phyloP scores from a whole-genome alignment of 2,797 vertebrate species.

The Dicrostonyx torquatus region DNA sequence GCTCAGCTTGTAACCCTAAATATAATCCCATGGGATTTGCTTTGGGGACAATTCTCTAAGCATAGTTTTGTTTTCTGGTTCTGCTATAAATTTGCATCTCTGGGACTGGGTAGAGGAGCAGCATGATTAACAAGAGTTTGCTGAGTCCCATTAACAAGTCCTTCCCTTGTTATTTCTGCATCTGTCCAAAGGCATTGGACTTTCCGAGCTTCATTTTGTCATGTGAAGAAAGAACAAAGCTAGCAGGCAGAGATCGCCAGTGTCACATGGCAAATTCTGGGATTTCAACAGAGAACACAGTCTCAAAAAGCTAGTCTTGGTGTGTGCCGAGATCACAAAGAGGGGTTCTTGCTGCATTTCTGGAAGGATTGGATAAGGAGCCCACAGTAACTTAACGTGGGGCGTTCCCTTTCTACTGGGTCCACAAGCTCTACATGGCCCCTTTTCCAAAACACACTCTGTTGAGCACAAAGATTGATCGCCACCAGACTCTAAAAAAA shows the following conservation, averaged over 20 bases:
- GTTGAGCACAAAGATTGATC: background rate
- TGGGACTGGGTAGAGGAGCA: background rate
- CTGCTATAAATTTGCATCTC: background rate
- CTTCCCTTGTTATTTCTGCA: background rate
- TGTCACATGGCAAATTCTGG: background rate
- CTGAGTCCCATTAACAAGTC: background rate
- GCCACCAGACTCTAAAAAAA: constrained; percentile 57
- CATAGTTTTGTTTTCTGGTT: background rate
- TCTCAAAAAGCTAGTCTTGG: background rate
- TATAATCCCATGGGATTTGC: background rate
- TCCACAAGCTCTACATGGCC: background rate
- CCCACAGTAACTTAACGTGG: background rate
- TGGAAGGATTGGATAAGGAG: background rate
- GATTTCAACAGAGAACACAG: background rate
- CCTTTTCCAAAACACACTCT: constrained; percentile 23
- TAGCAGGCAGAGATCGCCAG: background rate
- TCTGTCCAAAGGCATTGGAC: background rate
- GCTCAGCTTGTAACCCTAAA: background rate
- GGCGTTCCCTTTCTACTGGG: background rate
- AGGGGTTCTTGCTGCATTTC: background rate
- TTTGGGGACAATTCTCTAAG: background rate
- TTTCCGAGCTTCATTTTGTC: background rate
- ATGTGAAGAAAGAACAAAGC: background rate
- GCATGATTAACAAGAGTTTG: background rate
- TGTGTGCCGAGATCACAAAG: background rate